phyloP scores from a whole-genome alignment of 1,140 invertebrate species.

The Linepithema humile region DNA sequence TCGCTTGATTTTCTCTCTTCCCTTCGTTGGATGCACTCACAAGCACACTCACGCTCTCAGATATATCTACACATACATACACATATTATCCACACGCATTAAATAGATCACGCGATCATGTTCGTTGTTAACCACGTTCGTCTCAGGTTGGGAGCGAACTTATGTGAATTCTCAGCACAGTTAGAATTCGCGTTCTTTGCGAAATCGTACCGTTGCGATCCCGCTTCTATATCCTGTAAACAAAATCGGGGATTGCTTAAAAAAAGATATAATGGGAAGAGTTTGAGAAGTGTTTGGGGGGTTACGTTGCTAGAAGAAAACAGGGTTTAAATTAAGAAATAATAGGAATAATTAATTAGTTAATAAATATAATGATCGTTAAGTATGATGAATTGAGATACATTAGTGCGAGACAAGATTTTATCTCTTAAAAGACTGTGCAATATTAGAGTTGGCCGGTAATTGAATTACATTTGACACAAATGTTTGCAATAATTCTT shows the following conservation, averaged over 20 bases:
- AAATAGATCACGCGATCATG: conserved; percentile 63
- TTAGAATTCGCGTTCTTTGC: conserved; percentile 51
- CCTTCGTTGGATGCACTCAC: neutral
- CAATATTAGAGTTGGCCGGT: too few species aligned
- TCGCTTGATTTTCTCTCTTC: neutral
- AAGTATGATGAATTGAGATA: neutral
- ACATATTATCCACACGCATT: conserved; percentile 65
- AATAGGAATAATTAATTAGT: neutral
- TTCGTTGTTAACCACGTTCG: conserved; percentile 70
- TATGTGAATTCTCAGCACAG: conserved; percentile 24
- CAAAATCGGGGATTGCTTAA: conserved; percentile 37
- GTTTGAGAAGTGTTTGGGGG: too few species aligned
- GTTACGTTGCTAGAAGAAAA: neutral
- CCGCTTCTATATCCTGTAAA: conserved; percentile 66
- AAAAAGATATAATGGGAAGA: neutral
- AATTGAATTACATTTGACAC: neutral
- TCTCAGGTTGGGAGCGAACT: conserved; percentile 56
- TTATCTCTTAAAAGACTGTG: too few species aligned
- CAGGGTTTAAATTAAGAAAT: neutral
- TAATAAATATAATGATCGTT: neutral
- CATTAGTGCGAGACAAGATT: too few species aligned
- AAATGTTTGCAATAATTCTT: neutral
- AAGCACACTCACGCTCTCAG: conserved; percentile 3
- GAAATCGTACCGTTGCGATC: conserved; percentile 70
- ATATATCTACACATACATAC: conserved; percentile 51